Percentiles rank a stretch among this genome's conserved stretches.
phyloP scores from a whole-genome alignment of 2,888 invertebrate genomes.

The Bimastos eiseni region DNA sequence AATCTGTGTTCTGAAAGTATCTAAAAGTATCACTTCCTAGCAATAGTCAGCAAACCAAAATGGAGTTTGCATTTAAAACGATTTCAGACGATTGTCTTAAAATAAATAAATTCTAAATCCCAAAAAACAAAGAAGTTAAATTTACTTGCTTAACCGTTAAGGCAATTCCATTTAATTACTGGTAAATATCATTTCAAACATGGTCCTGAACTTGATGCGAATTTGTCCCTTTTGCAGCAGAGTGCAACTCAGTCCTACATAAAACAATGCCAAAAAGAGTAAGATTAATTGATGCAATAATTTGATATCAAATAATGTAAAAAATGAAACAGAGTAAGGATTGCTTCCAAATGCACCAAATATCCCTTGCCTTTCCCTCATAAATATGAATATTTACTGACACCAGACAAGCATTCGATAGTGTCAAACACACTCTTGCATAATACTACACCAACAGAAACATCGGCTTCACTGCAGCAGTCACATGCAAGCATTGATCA shows the following conservation, averaged over 20 bases:
- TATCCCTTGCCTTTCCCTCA: neutral
- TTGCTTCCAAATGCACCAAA: neutral
- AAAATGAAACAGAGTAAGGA: neutral
- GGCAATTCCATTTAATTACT: neutral
- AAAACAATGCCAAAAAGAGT: neutral
- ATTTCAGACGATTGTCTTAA: neutral
- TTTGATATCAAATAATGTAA: neutral
- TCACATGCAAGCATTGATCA: neutral
- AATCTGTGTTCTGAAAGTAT: neutral
- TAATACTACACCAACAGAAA: neutral
- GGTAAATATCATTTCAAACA: neutral
- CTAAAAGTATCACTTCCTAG: neutral
- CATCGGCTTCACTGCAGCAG: neutral
- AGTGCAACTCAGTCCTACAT: neutral
- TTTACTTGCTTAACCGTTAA: neutral
- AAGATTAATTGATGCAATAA: neutral
- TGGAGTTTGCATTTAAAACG: neutral
- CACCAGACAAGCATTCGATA: neutral
- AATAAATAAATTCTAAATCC: neutral
- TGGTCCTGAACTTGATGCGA: neutral
- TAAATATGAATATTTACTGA: neutral
- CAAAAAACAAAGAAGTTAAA: neutral
- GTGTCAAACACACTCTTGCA: neutral
- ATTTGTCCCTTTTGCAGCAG: neutral
- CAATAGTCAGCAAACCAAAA: neutral